These are phyloP conservation scores for Phortica magna DNA, from an alignment of 2,888 invertebrate genomes.

Conservation along the genomic window DNA sequence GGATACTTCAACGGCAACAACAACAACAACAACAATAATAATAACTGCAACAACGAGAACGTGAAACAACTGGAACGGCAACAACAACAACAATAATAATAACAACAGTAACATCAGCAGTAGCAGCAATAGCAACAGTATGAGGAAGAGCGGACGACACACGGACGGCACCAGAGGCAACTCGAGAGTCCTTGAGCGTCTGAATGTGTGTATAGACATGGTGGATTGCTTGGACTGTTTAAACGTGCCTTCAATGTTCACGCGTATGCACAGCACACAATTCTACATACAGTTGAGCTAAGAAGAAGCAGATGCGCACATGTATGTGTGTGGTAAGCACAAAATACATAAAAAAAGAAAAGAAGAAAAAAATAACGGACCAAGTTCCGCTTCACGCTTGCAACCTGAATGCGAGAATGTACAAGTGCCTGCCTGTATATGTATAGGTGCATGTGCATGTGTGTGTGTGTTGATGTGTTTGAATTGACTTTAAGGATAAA, in stretches of 20 bases:
- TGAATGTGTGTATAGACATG: slow-evolving; percentile 71
- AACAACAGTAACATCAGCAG: neutral
- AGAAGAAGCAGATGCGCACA: too few relatives aligned
- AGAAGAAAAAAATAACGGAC: neutral
- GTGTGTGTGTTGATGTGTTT: neutral
- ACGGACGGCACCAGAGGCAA: too few relatives aligned
- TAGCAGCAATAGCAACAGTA: too few relatives aligned
- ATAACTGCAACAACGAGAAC: neutral
- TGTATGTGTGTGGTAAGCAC: slow-evolving; percentile 19
- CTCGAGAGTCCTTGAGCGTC: slow-evolving; percentile 74
- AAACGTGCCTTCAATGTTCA: neutral
- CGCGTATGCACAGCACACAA: slow-evolving; percentile 38
- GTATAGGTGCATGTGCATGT: neutral
- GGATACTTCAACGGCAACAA: slow-evolving; percentile 28
- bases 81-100: neutral
- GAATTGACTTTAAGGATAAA: slow-evolving; percentile 44
- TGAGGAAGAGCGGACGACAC: too few relatives aligned
- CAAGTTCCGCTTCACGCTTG: neutral
- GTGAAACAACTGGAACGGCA: slow-evolving; percentile 12
- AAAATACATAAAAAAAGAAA: too few relatives aligned
- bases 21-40: neutral
- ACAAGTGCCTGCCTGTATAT: neutral
- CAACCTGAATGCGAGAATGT: neutral
- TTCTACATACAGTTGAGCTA: too few relatives aligned
- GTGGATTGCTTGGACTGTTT: slow-evolving; percentile 57